A percentile compares a stretch with the other conserved stretches of the same genome.
phyloP scores from a whole-genome alignment of 2,888 invertebrate genomes.

The Latheticus oryzae region DNA sequence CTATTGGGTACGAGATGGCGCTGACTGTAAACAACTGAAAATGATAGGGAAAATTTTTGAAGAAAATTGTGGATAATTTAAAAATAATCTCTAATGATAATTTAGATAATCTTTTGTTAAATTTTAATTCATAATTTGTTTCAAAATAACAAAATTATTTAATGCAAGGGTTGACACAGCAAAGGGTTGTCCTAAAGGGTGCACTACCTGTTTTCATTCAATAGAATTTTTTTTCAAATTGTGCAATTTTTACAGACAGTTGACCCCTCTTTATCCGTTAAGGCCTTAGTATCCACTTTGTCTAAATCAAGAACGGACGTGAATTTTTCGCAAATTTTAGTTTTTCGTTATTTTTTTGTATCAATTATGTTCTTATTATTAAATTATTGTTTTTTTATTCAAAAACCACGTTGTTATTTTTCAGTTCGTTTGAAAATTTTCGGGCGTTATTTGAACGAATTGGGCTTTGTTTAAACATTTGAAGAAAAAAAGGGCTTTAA shows the following conservation, averaged over 20 bases:
- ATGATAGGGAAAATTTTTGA: neutral
- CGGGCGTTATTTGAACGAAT: slow-evolving; percentile 29
- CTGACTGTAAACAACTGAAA: slow-evolving; percentile 1
- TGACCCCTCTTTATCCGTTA: slow-evolving; percentile 54
- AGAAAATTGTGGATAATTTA: too few relatives aligned
- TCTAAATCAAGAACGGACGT: slow-evolving; percentile 53
- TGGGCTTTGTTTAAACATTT: slow-evolving; percentile 9
- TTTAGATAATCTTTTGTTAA: too few relatives aligned
- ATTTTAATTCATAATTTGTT: too few relatives aligned
- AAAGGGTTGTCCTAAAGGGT: slow-evolving; percentile 45
- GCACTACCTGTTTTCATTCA: slow-evolving; percentile 62
- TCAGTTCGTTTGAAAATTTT: slow-evolving; percentile 34
- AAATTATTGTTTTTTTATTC: slow-evolving; percentile 48
- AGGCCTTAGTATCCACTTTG: slow-evolving; percentile 54
- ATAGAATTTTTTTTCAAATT: slow-evolving; percentile 56
- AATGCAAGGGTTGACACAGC: neutral
- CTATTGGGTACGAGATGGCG: slow-evolving; percentile 40
- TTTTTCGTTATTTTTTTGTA: slow-evolving; percentile 9
- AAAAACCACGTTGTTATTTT: slow-evolving; percentile 44
- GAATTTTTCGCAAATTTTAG: slow-evolving; percentile 47
- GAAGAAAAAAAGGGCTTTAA: slow-evolving; percentile 20
- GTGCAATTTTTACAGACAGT: slow-evolving; percentile 60
- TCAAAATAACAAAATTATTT: too few relatives aligned
- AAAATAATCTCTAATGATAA: too few relatives aligned
- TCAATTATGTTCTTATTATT: slow-evolving; percentile 35